Conservation (phyloP, 2,888 invertebrate species). For the Lepetodrilus schrolli region DNA sequence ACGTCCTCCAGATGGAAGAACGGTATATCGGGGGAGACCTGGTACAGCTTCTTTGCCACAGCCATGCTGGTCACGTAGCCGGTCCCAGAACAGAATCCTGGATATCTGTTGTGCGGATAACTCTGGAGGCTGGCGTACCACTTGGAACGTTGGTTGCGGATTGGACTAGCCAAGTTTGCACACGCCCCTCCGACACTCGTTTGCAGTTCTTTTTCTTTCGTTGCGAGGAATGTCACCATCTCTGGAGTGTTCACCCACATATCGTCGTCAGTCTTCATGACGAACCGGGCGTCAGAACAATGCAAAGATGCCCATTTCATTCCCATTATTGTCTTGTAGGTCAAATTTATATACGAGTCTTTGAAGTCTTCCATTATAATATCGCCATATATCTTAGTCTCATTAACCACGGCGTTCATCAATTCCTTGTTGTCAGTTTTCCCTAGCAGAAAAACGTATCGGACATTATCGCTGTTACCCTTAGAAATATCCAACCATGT, state of each 20-base stretch:
- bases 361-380: constrained; percentile 43
- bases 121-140: constrained; percentile 57
- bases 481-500: constrained; percentile 42
- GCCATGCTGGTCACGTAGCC: constrained; percentile 57
- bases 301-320: constrained; percentile 39
- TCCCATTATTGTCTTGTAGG: constrained; percentile 46
- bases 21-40: constrained; percentile 55
- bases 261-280: constrained; percentile 62
- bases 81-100: constrained; percentile 64
- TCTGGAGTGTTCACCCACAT: constrained; percentile 51
- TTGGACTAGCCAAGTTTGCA: constrained; percentile 39
- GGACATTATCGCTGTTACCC: constrained; percentile 38
- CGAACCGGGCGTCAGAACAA: constrained; percentile 38
- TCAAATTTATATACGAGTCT: constrained; percentile 46
- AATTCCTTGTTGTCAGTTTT: constrained; percentile 12
- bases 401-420: constrained; percentile 29
- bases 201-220: constrained; percentile 32
- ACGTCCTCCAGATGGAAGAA: constrained; percentile 67
- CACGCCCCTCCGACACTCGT: constrained; percentile 50
- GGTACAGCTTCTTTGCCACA: constrained; percentile 48
- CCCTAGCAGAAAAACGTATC: constrained; percentile 48
- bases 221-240: constrained; percentile 27
- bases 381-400: constrained; percentile 38
- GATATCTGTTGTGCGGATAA: constrained; percentile 55
- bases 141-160: constrained; percentile 52